phyloP scores from a whole-genome alignment of 1,140 invertebrate genomes.

The Ladona fulva region DNA sequence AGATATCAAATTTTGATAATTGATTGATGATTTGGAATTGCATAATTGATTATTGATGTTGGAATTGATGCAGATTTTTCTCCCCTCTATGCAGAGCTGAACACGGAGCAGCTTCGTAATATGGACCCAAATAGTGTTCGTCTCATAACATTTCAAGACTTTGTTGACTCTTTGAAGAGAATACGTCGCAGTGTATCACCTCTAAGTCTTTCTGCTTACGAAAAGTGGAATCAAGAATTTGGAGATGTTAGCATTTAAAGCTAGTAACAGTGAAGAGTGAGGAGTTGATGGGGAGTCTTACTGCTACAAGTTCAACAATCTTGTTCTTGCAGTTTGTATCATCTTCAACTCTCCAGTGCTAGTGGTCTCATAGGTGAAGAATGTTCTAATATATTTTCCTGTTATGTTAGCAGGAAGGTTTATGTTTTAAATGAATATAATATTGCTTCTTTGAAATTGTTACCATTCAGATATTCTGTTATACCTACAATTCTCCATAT shows the following conservation, averaged over 20 bases:
- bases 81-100: conserved; percentile 53
- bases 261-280: too few species aligned
- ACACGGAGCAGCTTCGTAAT: conserved; percentile 76
- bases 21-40: too few species aligned
- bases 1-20: too few species aligned
- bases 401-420: neutral
- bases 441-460: too few species aligned
- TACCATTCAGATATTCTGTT: too few species aligned
- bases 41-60: too few species aligned
- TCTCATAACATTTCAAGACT: conserved; percentile 80
- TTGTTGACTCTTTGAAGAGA: conserved; percentile 79
- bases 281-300: too few species aligned
- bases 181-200: conserved; percentile 84
- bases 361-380: neutral
- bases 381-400: neutral
- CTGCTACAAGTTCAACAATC: too few species aligned
- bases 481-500: too few species aligned
- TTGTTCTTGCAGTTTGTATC: too few species aligned
- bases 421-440: too few species aligned
- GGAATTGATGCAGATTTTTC: neutral
- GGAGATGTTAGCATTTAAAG: conserved; percentile 69
- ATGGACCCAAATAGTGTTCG: conserved; percentile 72
- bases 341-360: neutral
- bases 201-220: conserved; percentile 72
- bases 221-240: conserved; percentile 90